A percentile compares a stretch with the other conserved stretches of the same genome.
Conservation (phyloP, 2,113 vertebrate genomes). For the Anser brachyrhynchus region DNA sequence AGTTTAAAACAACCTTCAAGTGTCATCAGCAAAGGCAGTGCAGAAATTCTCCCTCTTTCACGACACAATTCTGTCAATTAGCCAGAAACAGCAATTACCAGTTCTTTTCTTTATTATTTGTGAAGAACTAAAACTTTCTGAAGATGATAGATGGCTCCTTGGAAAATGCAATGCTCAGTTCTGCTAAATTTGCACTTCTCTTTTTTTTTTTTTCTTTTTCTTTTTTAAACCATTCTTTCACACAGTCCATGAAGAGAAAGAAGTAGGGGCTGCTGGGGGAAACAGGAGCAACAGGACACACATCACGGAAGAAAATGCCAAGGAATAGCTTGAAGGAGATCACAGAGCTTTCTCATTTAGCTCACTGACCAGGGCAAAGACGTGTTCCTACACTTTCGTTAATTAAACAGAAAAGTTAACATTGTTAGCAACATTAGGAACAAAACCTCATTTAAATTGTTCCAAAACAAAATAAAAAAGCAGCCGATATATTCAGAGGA, state of each 20-base stretch:
- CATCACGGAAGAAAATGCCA: not conserved
- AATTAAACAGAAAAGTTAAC: slow-evolving; percentile 69
- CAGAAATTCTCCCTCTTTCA: slow-evolving; percentile 60
- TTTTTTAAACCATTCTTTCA: slow-evolving; percentile 44
- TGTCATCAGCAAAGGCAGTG: slow-evolving; percentile 37
- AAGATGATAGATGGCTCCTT: slow-evolving; percentile 78
- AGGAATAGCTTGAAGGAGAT: not conserved
- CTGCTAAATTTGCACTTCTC: slow-evolving; percentile 75
- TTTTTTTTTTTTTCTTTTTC: too few relatives aligned
- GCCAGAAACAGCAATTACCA: slow-evolving; percentile 68
- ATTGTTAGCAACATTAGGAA: slow-evolving; percentile 64
- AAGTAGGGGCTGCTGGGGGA: not conserved
- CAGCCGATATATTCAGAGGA: slow-evolving; percentile 62
- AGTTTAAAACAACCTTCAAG: slow-evolving; percentile 68
- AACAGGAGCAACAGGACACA: not conserved
- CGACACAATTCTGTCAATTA: slow-evolving; percentile 77
- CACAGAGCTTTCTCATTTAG: slow-evolving; percentile 21
- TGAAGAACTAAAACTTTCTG: slow-evolving; percentile 74
- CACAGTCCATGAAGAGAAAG: not conserved
- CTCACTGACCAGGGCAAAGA: slow-evolving; percentile 63
- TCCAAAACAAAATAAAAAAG: slow-evolving; percentile 67
- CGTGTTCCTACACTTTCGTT: slow-evolving; percentile 22
- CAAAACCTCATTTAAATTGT: slow-evolving; percentile 74
- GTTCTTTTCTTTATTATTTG: slow-evolving; percentile 72
- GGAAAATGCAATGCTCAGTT: slow-evolving; percentile 57